Conservation (phyloP, 2,797 vertebrate genomes). For the Anomalospiza imberbis region DNA sequence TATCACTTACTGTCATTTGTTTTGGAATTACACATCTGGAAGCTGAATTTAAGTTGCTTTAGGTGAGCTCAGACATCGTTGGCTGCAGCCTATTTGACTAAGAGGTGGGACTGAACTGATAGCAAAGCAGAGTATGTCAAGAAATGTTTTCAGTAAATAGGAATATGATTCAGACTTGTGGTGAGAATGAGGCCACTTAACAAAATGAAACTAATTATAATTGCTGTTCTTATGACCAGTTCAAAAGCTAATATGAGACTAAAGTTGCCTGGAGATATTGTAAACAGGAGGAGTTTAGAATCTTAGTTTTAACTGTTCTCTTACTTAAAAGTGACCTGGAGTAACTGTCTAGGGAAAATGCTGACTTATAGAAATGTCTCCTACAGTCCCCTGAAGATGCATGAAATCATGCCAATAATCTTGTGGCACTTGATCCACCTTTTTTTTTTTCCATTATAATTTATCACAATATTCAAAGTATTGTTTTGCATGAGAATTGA, state of each 20-base stretch:
- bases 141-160: neutral
- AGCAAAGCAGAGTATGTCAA: neutral
- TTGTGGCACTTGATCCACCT: neutral
- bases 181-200: neutral
- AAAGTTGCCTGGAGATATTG: neutral
- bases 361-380: neutral
- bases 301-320: neutral
- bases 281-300: neutral
- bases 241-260: neutral
- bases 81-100: neutral
- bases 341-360: neutral
- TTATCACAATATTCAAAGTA: neutral
- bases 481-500: neutral
- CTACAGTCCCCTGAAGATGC: neutral
- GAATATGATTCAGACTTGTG: neutral
- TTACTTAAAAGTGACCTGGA: neutral
- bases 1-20: neutral
- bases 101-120: neutral
- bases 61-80: neutral
- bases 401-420: neutral
- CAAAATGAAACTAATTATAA: neutral
- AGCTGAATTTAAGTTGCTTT: neutral
- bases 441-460: neutral
- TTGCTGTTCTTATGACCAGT: neutral
- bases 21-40: neutral